Evolutionary conservation across 2,113 vertebrate genomes (phyloP).

Genomic region (Formicarius rufipectus): DNA sequence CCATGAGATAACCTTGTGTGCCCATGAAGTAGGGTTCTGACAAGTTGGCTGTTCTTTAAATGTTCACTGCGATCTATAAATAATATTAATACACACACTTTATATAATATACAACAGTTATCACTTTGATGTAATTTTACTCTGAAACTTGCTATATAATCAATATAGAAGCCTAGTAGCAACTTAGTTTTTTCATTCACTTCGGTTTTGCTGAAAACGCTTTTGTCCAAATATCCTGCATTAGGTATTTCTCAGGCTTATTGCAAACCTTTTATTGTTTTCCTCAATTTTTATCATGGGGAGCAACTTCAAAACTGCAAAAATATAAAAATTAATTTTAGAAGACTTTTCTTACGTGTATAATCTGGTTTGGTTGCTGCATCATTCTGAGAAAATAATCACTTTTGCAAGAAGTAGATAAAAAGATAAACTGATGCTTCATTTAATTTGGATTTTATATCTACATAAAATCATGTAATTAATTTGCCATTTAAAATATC

Average conservation of each 20-base stretch:
- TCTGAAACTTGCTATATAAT: neutral
- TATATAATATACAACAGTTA: neutral
- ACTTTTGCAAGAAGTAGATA: neutral
- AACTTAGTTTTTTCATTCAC: neutral
- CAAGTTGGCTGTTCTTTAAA: neutral
- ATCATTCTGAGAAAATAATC: neutral
- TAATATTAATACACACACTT: neutral
- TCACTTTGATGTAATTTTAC: neutral
- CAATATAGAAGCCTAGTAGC: neutral
- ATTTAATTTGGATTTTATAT: slow-evolving; percentile 27
- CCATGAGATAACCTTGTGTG: neutral
- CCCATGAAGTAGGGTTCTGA: neutral
- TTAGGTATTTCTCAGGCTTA: neutral
- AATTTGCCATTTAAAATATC: slow-evolving; percentile 10
- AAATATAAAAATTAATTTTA: neutral
- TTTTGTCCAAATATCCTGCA: neutral
- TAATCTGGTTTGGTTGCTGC: neutral
- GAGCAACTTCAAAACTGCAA: neutral
- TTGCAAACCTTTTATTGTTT: neutral
- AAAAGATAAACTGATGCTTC: neutral
- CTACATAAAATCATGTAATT: slow-evolving; percentile 37
- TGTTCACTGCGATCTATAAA: neutral
- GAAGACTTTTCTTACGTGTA: neutral
- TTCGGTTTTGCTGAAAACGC: neutral
- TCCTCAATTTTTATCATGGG: neutral